These are phyloP conservation scores for Smutsia gigantea DNA, from an alignment of 2,797 vertebrate species.

Conservation along the genomic window DNA sequence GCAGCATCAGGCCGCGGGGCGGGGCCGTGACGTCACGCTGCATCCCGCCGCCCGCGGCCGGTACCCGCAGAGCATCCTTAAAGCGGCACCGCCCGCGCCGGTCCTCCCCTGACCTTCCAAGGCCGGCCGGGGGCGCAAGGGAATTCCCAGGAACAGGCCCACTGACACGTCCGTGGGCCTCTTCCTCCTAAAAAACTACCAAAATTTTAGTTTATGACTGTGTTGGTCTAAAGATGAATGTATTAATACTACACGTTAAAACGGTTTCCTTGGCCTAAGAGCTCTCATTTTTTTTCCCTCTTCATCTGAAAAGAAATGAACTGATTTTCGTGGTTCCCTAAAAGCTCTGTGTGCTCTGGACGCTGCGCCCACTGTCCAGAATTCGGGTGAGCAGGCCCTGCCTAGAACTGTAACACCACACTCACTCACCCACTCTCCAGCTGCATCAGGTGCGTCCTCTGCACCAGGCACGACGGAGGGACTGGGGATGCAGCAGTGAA, in stretches of 20 bases:
- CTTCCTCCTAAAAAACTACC: background rate
- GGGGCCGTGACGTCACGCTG: slow-evolving; percentile 81
- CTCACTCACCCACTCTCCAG: background rate
- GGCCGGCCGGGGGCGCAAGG: background rate
- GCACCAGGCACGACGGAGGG: background rate
- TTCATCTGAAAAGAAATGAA: background rate
- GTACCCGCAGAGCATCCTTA: slow-evolving; percentile 68
- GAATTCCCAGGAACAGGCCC: background rate
- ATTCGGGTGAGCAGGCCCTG: background rate
- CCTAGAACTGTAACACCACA: accelerated
- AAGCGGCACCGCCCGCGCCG: slow-evolving; percentile 55
- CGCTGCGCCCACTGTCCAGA: background rate
- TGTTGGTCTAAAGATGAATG: background rate
- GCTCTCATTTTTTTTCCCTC: accelerated
- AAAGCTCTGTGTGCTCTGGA: background rate
- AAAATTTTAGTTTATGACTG: background rate
- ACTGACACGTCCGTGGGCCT: background rate
- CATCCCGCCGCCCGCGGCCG: slow-evolving; percentile 19
- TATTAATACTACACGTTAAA: too few species aligned
- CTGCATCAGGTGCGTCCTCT: background rate
- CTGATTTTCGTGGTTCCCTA: background rate
- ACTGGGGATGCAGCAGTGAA: too few species aligned
- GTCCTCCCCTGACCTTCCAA: too few species aligned
- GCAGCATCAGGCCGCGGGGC: slow-evolving; percentile 77
- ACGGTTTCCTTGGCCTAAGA: background rate